A percentile compares a stretch with the other conserved stretches of the same genome.
Conservation (phyloP, 37 sponge, comb jelly and placozoan genomes). For the Amphimedon queenslandica region DNA sequence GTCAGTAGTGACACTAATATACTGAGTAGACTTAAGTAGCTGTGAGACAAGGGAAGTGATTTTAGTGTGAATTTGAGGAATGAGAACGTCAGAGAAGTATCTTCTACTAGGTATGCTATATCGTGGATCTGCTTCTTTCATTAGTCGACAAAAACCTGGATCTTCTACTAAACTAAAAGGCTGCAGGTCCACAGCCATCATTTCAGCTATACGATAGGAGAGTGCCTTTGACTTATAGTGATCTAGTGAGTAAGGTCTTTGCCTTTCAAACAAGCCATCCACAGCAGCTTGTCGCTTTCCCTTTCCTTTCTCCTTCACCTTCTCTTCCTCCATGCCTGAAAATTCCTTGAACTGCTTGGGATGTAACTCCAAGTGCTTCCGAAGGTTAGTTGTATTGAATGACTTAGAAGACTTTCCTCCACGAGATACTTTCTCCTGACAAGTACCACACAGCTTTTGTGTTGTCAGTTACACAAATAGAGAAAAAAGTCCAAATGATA, state of each 20-base stretch:
- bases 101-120: constrained; percentile 45
- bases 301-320: constrained; percentile 3
- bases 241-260: constrained; percentile 1
- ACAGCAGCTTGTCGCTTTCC: not conserved
- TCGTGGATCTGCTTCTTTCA: constrained; percentile 7
- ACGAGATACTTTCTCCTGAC: constrained; percentile 1
- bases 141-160: constrained; percentile 16
- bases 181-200: constrained; percentile 36
- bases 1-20: constrained; percentile 35
- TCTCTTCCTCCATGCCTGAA: constrained; percentile 5
- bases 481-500: constrained; percentile 1
- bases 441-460: constrained; percentile 11
- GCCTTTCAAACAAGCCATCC: not conserved
- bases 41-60: not conserved
- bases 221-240: constrained; percentile 28
- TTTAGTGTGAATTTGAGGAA: constrained; percentile 7
- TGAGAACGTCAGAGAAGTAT: constrained; percentile 15
- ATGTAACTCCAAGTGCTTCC: constrained; percentile 7
- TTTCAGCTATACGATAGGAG: constrained; percentile 17
- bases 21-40: constrained; percentile 3
- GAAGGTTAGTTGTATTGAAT: no score
- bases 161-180: constrained; percentile 39
- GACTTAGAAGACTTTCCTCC: not conserved
- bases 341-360: constrained; percentile 3
- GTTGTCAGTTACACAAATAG: not conserved